phyloP scores from a whole-genome alignment of 1,140 invertebrate genomes.

The Olivierus martensii region DNA sequence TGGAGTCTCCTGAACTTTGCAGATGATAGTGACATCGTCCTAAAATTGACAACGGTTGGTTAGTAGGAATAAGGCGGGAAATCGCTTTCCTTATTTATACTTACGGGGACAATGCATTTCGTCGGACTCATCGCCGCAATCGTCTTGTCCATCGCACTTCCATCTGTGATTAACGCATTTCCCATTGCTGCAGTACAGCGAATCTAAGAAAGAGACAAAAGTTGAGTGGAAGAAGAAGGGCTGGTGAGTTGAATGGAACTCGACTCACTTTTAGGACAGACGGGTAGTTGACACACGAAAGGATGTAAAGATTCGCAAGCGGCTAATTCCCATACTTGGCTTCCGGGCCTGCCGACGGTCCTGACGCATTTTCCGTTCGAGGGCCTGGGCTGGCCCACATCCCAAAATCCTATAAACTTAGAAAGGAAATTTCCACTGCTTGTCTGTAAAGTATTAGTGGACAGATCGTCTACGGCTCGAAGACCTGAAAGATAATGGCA shows the following conservation, averaged over 20 bases:
- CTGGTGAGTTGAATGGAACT: background rate
- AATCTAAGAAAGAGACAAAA: conserved; percentile 38
- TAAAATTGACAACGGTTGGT: background rate
- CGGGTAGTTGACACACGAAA: conserved; percentile 80
- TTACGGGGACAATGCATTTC: conserved; percentile 64
- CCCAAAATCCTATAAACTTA: conserved; percentile 59
- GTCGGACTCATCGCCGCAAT: conserved; percentile 80
- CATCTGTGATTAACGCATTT: conserved; percentile 74
- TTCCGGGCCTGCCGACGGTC: conserved; percentile 32
- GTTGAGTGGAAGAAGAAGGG: background rate
- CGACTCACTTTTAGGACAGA: conserved; percentile 68
- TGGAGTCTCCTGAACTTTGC: conserved; percentile 63
- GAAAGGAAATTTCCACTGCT: conserved; percentile 79
- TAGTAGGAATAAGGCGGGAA: background rate
- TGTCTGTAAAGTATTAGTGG: conserved; percentile 84
- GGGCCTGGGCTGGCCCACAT: conserved; percentile 58
- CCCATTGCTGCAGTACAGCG: conserved; percentile 82
- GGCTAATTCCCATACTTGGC: conserved; percentile 77
- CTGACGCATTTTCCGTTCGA: conserved; percentile 74
- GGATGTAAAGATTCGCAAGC: conserved; percentile 85
- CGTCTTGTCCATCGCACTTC: conserved; percentile 79
- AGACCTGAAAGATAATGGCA: conserved; percentile 39
- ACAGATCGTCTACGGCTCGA: conserved; percentile 72
- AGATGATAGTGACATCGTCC: conserved; percentile 62
- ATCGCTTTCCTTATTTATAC: conserved; percentile 26